Evolutionary conservation across 1,140 invertebrate genomes (phyloP).

Genomic region (Phenacoccus solenopsis): DNA sequence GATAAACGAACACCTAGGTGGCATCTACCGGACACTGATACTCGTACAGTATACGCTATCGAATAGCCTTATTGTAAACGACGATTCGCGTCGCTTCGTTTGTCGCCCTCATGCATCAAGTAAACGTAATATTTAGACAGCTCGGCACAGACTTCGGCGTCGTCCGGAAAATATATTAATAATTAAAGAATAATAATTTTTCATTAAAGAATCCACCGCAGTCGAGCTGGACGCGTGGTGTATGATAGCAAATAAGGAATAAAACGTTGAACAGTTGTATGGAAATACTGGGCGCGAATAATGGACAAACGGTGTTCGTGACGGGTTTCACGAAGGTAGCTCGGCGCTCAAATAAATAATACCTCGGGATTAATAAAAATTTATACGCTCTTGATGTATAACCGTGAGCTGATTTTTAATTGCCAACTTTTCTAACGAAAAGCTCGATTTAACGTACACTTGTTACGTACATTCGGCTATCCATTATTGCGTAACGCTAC

Average conservation of each 20-base stretch:
- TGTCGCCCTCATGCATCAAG: background rate
- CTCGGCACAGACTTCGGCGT: background rate
- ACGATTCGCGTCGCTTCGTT: background rate
- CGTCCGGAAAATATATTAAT: background rate
- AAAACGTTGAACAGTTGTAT: too few species aligned
- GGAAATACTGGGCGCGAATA: slow-evolving; percentile 2
- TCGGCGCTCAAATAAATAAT: background rate
- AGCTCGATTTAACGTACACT: too few species aligned
- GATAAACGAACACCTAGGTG: too few species aligned
- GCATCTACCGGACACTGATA: too few species aligned
- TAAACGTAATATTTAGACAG: background rate
- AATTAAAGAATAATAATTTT: background rate
- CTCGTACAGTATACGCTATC: too few species aligned
- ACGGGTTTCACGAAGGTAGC: background rate
- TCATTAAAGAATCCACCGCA: background rate
- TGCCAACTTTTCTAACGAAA: too few species aligned
- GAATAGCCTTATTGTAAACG: background rate
- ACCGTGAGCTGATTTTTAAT: background rate
- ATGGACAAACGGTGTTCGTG: background rate
- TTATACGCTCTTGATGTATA: background rate
- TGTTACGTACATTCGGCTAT: background rate
- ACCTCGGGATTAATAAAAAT: background rate
- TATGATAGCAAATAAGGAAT: background rate
- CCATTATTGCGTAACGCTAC: too few species aligned
- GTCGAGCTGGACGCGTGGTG: too few species aligned